Conservation (phyloP, 2,888 invertebrate genomes). For the Globia sparganii region DNA sequence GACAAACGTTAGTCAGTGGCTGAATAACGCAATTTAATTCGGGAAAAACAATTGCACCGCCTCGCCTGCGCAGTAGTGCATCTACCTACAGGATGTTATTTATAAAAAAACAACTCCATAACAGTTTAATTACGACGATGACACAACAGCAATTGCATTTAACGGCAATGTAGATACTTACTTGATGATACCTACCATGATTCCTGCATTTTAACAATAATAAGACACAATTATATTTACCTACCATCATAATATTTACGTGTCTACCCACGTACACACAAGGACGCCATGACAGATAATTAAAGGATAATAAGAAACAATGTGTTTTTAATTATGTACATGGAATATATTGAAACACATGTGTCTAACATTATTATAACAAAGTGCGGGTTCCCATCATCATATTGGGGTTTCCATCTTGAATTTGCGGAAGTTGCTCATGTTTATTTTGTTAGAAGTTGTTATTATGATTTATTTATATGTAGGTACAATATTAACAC, state of each 20-base stretch:
- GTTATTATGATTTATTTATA: constrained; percentile 3
- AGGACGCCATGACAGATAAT: constrained; percentile 40
- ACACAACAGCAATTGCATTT: constrained; percentile 33
- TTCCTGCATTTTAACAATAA: constrained; percentile 25
- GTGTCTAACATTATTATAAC: constrained; percentile 31
- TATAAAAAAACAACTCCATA: background rate
- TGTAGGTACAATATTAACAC: background rate
- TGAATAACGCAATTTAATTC: background rate
- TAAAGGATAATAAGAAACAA: constrained; percentile 47
- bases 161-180: constrained; percentile 26
- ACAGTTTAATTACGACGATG: constrained; percentile 38
- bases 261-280: constrained; percentile 3
- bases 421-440: constrained; percentile 27
- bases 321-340: constrained; percentile 61
- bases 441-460: constrained; percentile 2
- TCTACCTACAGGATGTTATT: constrained; percentile 12
- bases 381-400: constrained; percentile 34
- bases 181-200: constrained; percentile 36
- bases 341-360: constrained; percentile 42
- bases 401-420: constrained; percentile 2
- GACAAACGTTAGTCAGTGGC: too few relatives aligned
- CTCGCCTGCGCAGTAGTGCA: constrained; percentile 3
- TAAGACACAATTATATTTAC: constrained; percentile 17
- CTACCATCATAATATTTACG: constrained; percentile 43
- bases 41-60: background rate